Evolutionary conservation across 2,888 invertebrate genomes (phyloP), one percentile per base, ranked within the genome.

Genomic region (Globia sparganii): DNA sequence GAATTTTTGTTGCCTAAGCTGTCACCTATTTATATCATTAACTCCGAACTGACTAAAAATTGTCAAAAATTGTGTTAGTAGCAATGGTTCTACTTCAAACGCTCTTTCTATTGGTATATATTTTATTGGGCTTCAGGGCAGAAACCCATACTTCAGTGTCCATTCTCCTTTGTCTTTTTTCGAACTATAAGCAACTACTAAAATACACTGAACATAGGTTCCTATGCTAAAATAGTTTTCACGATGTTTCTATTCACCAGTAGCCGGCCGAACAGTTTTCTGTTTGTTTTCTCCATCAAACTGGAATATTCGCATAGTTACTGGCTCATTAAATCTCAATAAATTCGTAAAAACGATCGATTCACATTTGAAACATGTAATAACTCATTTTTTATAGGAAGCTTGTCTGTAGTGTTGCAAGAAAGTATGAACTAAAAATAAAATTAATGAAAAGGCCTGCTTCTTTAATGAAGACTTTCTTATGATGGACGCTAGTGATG

Each of bases 331-430:
- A 58, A 77, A 77, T 25, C 59, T 70, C 43, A 53, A 40, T 6
- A 11, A 53, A 61, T 77, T 80, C n/a, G 43, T 58, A 37, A 61
- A 49, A 61, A 56, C 46, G 34, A 71, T 58, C 56, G 70, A 13
- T 71, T 70, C 46, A 2, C 34, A 37, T 72, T 46, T 11, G 25
- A 72, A 82, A 77, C 28, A 6, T 37, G 40, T 53, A 37, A 61
- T 81, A 78, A 75, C n/a, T 66, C 59, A 75, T 37, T 43, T 56
- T 46, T 4, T 1, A 37, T 61, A 34, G 8, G 56, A 58, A 46
- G 31, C 53, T 66, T 81, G 37, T 61, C 37, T 69, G 43, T 66
- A 58, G 18, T 49, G 25, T 18, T 81, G 75, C 70, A 66, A 80
- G 56, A 68, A 49, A 40, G 31, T 31, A 37, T 21, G 2, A 4